Evolutionary conservation across 2,113 vertebrate genomes (phyloP).

Genomic region (Chamaetylas fuelleborni): DNA sequence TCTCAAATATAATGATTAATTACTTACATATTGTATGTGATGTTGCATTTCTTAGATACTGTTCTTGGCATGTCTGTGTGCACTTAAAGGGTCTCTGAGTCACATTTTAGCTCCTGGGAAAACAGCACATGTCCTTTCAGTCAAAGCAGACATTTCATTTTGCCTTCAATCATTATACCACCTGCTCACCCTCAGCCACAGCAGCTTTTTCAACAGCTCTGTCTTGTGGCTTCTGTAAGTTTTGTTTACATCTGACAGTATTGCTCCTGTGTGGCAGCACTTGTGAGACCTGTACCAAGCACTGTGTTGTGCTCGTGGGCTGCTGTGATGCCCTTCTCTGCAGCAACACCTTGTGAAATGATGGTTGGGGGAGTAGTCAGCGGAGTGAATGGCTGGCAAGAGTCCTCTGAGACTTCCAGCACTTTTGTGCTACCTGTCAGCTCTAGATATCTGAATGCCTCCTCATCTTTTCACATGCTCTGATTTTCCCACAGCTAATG

Average conservation of each 20-base stretch:
- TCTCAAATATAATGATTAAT: neutral
- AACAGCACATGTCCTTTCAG: neutral
- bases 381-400: neutral
- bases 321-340: neutral
- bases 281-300: neutral
- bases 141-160: conserved; percentile 2
- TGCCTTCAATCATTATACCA: neutral
- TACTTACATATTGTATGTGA: conserved; percentile 10
- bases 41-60: neutral
- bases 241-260: neutral
- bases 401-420: neutral
- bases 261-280: neutral
- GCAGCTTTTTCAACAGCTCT: neutral
- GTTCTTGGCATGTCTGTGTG: neutral
- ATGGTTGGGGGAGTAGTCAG: neutral
- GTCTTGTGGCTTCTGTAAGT: neutral
- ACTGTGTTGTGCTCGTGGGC: neutral
- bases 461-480: neutral
- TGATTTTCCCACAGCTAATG: neutral
- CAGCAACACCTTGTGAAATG: neutral
- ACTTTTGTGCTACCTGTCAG: conserved; percentile 3
- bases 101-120: neutral
- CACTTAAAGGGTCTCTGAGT: neutral
- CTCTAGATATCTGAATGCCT: neutral
- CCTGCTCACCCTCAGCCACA: neutral